These are phyloP conservation scores for Crematogaster levior DNA, from an alignment of 2,888 invertebrate species.

Conservation along the genomic window DNA sequence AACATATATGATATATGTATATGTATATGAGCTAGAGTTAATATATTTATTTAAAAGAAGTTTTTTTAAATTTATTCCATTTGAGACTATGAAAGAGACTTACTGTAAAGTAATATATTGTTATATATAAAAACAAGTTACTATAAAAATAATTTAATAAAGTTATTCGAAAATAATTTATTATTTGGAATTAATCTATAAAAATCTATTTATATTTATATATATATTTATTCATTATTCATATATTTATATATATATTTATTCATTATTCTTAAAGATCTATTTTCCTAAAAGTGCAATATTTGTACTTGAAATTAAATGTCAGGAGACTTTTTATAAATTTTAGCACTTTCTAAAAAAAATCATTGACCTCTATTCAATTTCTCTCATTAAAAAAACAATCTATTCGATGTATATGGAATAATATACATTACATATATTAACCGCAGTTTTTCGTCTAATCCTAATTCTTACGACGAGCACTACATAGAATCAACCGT, in stretches of 20 bases:
- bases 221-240: not conserved
- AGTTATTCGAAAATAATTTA: not conserved
- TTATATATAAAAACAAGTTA: not conserved
- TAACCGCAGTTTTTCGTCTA: not conserved
- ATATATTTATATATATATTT: not conserved
- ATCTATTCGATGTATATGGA: not conserved
- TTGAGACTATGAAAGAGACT: too few species aligned
- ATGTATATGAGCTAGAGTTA: too few species aligned
- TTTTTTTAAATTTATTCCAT: too few species aligned
- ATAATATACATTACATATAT: constrained; percentile 12
- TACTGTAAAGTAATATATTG: too few species aligned
- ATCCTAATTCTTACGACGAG: constrained; percentile 52
- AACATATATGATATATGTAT: too few species aligned
- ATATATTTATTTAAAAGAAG: too few species aligned
- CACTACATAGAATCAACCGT: constrained; percentile 30
- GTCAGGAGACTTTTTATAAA: not conserved
- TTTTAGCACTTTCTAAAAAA: not conserved
- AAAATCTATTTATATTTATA: too few species aligned
- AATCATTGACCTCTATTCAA: not conserved
- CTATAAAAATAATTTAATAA: not conserved
- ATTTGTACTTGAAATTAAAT: not conserved
- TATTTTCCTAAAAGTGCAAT: not conserved
- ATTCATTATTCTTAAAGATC: not conserved
- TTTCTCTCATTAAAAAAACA: not conserved
- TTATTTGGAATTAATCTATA: not conserved